Evolutionary conservation across 2,113 vertebrate species (phyloP), one percentile per base, ranked within the genome.

Genomic region (Penelope pileata): DNA sequence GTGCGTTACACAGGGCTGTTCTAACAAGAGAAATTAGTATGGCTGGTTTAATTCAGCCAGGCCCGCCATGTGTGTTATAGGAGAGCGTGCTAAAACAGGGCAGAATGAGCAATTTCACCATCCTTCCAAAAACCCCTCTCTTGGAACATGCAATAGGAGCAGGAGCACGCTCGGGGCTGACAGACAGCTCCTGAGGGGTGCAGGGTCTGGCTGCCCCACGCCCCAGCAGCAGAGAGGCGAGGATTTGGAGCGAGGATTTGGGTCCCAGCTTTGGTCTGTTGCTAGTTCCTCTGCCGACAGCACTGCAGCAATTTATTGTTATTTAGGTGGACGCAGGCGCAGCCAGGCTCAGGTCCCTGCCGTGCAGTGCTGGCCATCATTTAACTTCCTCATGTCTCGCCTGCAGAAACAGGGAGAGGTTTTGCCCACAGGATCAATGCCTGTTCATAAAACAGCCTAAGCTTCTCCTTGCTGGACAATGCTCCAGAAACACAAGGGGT

Each of bases 41-140:
- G 73, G 94, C 90, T 96, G 82, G 90, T 96, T 95, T 97, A 95
- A 92, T 96, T 94, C 94, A 96, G 91, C 83, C 91, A 88, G 85
- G 76, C 91, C 96, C 96, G 79, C 93, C 78, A 87, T 92, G 93
- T 93, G 62, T 95, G 90, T 95, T 94, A 86, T 78, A 93, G 75
- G 56, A 86, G 67, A 92, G 72, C 69, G 63, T 80, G 66, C 89
- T 76, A 92, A 91, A 91, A 74, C 0, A 23, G 88, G 72, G 36
- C 27, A 43, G 66, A 76, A 79, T 3, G 83, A 91, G 59, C 48
- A 58, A 93, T 95, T 92, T 78, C 91, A 70, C 58, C 56, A 60
- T 88, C 81, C 13, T 68, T 91, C 85, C 73, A 72, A 48, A 89
- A 81, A 48, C 45, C 23, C 16, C 40, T 69, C 36, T 16, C 91